Evolutionary conservation across 2,888 invertebrate genomes (phyloP), one percentile per base, ranked within the genome.

Genomic region (Rhorus exstirpatorius): DNA sequence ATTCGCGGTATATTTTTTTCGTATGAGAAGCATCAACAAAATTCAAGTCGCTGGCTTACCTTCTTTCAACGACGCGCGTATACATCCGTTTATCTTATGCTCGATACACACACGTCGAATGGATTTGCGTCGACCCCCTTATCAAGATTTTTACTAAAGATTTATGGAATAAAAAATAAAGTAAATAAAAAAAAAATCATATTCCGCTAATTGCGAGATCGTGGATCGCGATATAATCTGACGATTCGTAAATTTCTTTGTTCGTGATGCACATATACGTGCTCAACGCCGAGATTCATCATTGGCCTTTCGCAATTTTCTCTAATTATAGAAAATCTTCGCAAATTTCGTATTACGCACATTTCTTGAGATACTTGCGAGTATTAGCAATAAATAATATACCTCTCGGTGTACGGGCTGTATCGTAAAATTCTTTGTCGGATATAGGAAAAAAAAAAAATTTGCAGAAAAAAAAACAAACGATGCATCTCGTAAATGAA

Each of bases 61-160:
- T n/a, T 44, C 61, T 19, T 38, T 24, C 26, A 31, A 26, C 2
- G 14, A 17, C 19, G 41, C 38, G 10, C 58, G 17, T 14, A 12
- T 35, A 31, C 60, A 41, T 51, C 41, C 26, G 21, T 72, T 72
- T 67, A 72, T 79, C 79, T 58, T 26, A 8, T 4, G 12, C 26
- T 12, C 8, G 17, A 67, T 58, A n/a, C 14, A 8, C 21, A 41
- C 10, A 12, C 38, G 41, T 61, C 60, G 19, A 31, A 53, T 1
- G 61, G 38, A 68, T 79, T 67, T 44, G 46, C 67, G 49, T 55
- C 44, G 61, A 17, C 38, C 44, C 19, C 3, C 31, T 61, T 70
- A 63, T 80, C 70, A 75, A 63, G 75, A 80, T 80, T 75, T 46
- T 61, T 14, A 21, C 35, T 35, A 68, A 74, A 60, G 79, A 79